Evolutionary conservation across 2,888 invertebrate genomes (phyloP), one percentile per base, ranked within the genome.

Genomic region (Drosophila acutilabella): DNA sequence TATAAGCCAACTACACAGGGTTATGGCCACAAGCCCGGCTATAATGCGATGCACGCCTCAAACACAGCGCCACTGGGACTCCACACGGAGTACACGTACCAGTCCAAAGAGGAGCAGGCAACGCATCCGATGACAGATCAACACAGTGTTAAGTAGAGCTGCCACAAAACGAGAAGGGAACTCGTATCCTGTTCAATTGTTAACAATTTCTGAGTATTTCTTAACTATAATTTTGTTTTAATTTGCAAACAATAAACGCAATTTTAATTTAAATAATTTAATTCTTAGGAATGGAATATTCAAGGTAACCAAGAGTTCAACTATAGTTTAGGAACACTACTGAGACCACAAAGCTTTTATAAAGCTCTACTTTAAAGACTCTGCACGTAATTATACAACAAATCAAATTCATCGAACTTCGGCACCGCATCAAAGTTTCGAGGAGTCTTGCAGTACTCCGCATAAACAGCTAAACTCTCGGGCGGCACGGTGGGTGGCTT

Each of bases 401-500:
- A 75, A 70, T 80, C 81, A 36, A 80, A 84, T 45, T 91, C 90
- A 16, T 91, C 87, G 26, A 91, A 76, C 52, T 85, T 88, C n/a
- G 90, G 91, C 3, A 91, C 82, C 0, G 82, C 78, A 74, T 85
- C 89, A 26, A 91, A 91, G 40, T 87, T 88, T 1, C 85, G 76
- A 1, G 88, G 88, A 8, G 77, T 87, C 41, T 90, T 90, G 6
- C 91, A 89, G 58, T 92, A 92, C 23, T 92, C 90, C 30, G 81
- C 81, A 71, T 92, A 92, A n/a, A 92, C 90, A 14, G 73, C 75
- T 16, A 66, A 78, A 70, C 91, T 92, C 62, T 89, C 73, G 7
- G 75, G 81, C n/a, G 86, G 80, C 11, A 92, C 92, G 2, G 74
- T 86, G 8, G 92, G 92, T 2, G 90, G 89, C 30, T 58, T 66